A percentile compares a stretch with the other conserved stretches of the same genome.
Evolutionary conservation across 2,113 vertebrate genomes (phyloP).

Genomic region (Willisornis vidua): DNA sequence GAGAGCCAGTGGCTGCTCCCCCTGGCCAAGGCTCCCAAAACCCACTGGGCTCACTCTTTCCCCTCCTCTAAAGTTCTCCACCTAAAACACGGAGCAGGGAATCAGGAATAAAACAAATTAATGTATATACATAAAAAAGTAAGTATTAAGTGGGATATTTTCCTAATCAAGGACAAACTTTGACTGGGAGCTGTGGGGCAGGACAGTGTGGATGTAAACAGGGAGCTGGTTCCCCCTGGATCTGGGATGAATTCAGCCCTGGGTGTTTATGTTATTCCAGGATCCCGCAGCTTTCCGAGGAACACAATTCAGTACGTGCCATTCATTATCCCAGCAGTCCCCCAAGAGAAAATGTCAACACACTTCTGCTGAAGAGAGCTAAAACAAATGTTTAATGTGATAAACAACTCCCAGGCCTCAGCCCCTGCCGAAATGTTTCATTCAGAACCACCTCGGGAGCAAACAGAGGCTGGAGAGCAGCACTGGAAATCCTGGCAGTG

Average conservation of each 20-base stretch:
- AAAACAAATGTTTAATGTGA: conserved; percentile 23
- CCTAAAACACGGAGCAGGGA: fast-evolving
- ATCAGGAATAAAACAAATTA: fast-evolving
- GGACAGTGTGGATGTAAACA: neutral
- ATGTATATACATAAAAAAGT: fast-evolving
- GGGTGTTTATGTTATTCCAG: neutral
- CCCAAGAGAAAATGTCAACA: conserved; percentile 46
- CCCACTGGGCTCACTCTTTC: neutral
- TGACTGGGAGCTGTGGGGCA: fast-evolving
- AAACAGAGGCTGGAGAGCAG: neutral
- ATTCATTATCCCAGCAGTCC: neutral
- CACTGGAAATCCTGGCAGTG: neutral
- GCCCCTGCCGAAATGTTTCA: neutral
- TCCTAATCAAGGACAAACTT: neutral
- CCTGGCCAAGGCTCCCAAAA: neutral
- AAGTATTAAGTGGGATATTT: fast-evolving
- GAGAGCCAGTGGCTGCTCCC: neutral
- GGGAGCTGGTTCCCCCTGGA: fast-evolving
- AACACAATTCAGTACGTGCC: neutral
- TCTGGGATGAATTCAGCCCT: neutral
- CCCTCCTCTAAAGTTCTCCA: fast-evolving
- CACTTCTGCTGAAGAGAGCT: neutral
- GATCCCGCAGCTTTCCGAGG: neutral
- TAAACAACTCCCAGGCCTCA: neutral
- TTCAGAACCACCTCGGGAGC: neutral